Evolutionary conservation across 2,113 vertebrate genomes (phyloP).

Genomic region (Mus musculus): DNA sequence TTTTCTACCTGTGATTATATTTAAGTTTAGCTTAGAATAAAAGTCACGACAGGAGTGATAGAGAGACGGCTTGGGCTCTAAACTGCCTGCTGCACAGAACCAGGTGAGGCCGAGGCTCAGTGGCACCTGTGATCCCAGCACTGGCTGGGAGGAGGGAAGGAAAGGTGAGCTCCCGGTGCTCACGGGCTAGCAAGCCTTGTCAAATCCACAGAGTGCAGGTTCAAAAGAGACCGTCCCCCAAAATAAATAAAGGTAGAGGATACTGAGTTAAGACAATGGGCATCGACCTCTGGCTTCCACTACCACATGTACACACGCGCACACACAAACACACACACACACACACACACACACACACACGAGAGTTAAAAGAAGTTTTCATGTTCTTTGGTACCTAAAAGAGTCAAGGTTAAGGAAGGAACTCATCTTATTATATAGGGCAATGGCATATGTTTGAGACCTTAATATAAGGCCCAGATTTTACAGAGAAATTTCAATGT

Average conservation of each 20-base stretch:
- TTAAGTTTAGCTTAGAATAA: conserved; percentile 25
- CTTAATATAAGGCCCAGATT: background rate
- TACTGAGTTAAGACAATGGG: background rate
- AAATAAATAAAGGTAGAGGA: background rate
- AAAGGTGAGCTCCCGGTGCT: background rate
- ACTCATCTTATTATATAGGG: background rate
- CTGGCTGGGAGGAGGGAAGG: background rate
- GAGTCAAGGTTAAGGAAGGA: conserved; percentile 33
- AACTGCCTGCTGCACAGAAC: background rate
- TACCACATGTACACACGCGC: background rate
- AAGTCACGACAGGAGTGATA: background rate
- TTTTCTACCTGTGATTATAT: conserved; percentile 14
- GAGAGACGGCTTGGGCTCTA: too few species aligned
- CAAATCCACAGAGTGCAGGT: background rate
- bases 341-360: background rate
- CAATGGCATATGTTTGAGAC: background rate
- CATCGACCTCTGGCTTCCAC: background rate
- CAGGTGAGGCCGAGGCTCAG: background rate
- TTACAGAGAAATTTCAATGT: conserved; percentile 1
- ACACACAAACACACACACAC: background rate
- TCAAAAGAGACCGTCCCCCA: too few species aligned
- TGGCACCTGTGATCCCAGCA: background rate
- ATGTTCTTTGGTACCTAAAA: background rate
- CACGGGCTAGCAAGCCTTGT: background rate
- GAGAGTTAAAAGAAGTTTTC: background rate